Evolutionary conservation across 2,113 vertebrate species (phyloP).

Genomic region (Mola mola): DNA sequence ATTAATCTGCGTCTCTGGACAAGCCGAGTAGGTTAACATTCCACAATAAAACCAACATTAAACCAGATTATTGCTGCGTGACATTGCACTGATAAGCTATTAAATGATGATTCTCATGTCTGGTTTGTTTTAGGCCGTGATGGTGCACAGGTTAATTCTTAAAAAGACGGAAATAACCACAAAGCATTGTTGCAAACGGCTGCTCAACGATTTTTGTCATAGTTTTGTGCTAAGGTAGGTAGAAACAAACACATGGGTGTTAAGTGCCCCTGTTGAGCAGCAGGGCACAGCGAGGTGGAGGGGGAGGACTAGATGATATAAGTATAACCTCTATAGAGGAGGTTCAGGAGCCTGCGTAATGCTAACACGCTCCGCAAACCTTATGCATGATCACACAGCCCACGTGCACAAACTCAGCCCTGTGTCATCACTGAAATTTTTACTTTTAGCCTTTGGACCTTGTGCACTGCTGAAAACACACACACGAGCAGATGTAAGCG

Average conservation of each 20-base stretch:
- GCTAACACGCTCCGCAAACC: constrained; percentile 25
- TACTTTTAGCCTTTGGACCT: constrained; percentile 38
- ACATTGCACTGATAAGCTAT: constrained; percentile 4
- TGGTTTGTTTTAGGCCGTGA: not conserved
- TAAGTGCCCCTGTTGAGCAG: constrained; percentile 49
- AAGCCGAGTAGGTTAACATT: constrained; percentile 3
- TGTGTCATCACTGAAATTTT: constrained; percentile 81
- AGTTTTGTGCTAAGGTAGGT: constrained; percentile 33
- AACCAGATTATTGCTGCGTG: constrained; percentile 12
- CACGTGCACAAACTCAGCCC: constrained; percentile 29
- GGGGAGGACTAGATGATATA: constrained; percentile 57
- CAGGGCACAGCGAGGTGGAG: constrained; percentile 59
- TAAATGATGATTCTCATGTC: constrained; percentile 14
- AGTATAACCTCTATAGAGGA: constrained; percentile 61
- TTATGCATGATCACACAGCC: constrained; percentile 39
- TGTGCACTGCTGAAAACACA: constrained; percentile 42
- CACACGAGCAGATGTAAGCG: constrained; percentile 30
- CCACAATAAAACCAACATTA: constrained; percentile 17
- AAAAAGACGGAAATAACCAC: constrained; percentile 31
- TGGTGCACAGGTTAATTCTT: constrained; percentile 9
- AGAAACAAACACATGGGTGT: constrained; percentile 39
- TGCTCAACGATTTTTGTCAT: constrained; percentile 34
- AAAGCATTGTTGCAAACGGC: constrained; percentile 17
- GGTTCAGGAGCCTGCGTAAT: constrained; percentile 35
- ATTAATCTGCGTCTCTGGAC: constrained; percentile 20